Evolutionary conservation across 2,113 vertebrate genomes (phyloP).

Genomic region (Steatornis caripensis): DNA sequence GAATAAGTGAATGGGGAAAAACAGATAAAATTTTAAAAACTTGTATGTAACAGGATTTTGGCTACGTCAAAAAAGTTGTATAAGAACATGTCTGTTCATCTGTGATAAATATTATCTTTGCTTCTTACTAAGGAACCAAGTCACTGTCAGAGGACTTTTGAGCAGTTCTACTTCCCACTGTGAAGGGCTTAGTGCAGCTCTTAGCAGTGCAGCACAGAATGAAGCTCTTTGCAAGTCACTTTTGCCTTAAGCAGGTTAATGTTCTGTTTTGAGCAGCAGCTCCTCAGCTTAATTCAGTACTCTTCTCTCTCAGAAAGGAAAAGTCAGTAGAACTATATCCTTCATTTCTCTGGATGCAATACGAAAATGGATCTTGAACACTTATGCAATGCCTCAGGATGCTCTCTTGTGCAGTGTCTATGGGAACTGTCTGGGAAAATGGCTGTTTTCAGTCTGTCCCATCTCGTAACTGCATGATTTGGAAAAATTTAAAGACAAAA

Average conservation of each 20-base stretch:
- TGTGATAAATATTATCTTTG: background rate
- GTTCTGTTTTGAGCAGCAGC: background rate
- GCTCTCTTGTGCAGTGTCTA: background rate
- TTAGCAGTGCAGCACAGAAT: background rate
- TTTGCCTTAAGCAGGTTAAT: background rate
- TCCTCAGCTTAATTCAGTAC: background rate
- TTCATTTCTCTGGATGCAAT: background rate
- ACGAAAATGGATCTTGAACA: background rate
- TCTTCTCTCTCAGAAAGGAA: background rate
- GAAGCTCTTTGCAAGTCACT: background rate
- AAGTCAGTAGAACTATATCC: background rate
- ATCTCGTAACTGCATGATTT: background rate
- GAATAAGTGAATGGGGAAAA: background rate
- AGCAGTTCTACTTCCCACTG: background rate
- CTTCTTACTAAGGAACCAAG: background rate
- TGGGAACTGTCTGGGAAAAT: background rate
- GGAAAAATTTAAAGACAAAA: background rate
- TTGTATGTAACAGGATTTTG: background rate
- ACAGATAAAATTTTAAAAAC: background rate
- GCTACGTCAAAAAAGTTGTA: background rate
- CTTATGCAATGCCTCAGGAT: accelerated
- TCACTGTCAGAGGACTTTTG: background rate
- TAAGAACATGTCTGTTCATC: background rate
- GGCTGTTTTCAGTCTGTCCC: background rate
- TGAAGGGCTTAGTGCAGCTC: background rate